Evolutionary conservation across 2,113 vertebrate genomes (phyloP).

Genomic region (Trichechus manatus): DNA sequence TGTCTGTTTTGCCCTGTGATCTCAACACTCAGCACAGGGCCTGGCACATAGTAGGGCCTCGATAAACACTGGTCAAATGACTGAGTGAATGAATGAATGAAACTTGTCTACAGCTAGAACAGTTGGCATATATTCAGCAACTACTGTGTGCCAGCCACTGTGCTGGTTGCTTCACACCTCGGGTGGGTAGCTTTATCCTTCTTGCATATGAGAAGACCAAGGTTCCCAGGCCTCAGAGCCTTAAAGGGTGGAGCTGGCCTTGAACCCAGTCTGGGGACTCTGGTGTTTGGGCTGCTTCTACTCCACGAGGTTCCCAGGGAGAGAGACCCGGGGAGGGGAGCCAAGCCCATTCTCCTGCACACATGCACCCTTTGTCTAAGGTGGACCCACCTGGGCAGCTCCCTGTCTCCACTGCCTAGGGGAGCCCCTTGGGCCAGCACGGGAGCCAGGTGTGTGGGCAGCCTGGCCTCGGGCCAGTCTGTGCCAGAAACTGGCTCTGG

Average conservation of each 20-base stretch:
- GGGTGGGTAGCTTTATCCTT: rapidly evolving
- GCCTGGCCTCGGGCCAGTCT: background rate
- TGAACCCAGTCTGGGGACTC: background rate
- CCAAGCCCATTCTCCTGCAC: rapidly evolving
- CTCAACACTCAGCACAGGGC: background rate
- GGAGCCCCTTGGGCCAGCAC: background rate
- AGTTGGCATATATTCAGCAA: background rate
- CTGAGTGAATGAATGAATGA: too few relatives aligned
- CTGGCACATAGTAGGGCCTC: background rate
- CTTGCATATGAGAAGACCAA: background rate
- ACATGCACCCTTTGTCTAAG: background rate
- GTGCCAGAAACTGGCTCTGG: background rate
- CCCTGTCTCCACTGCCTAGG: background rate
- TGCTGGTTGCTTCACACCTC: background rate
- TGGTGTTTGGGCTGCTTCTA: background rate
- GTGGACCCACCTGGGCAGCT: background rate
- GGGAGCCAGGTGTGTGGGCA: background rate
- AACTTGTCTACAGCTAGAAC: background rate
- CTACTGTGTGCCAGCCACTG: background rate
- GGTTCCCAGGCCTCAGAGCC: background rate
- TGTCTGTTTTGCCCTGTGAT: background rate
- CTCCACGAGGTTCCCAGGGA: background rate
- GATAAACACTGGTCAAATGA: background rate
- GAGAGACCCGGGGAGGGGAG: background rate
- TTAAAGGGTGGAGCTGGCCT: background rate